Evolutionary conservation across 2,888 invertebrate genomes (phyloP).

Genomic region (Tipula helvola): DNA sequence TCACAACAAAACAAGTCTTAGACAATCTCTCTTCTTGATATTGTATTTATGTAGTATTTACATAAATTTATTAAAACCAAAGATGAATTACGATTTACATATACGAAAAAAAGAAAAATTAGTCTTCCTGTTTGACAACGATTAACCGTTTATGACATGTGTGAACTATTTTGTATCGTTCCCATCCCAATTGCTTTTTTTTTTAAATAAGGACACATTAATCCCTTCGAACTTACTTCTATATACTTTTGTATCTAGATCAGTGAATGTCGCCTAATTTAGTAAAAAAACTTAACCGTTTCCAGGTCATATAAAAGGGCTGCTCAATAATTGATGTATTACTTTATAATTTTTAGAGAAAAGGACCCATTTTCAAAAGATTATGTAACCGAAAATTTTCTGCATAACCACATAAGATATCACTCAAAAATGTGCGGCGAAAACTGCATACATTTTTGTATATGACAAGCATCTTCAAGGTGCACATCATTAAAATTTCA

Average conservation of each 20-base stretch:
- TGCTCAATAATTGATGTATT: neutral
- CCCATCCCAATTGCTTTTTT: neutral
- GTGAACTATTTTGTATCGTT: neutral
- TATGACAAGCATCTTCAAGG: neutral
- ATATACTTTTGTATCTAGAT: neutral
- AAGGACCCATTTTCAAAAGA: neutral
- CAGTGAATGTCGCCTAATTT: neutral
- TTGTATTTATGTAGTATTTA: neutral
- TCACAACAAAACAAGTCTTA: neutral
- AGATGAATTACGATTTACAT: neutral
- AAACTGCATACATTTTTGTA: neutral
- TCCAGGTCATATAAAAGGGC: neutral
- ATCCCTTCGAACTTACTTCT: neutral
- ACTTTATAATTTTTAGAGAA: neutral
- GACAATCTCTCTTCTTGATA: neutral
- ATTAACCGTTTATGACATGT: neutral
- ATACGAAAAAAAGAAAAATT: neutral
- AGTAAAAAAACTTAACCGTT: neutral
- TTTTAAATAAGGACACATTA: neutral
- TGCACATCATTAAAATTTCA: neutral
- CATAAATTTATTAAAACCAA: neutral
- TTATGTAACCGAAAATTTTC: neutral
- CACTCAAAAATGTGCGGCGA: neutral
- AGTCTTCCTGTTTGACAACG: neutral
- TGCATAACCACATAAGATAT: neutral